phyloP scores from a whole-genome alignment of 2,797 vertebrate species.

The Notoglanidium macrostoma region DNA sequence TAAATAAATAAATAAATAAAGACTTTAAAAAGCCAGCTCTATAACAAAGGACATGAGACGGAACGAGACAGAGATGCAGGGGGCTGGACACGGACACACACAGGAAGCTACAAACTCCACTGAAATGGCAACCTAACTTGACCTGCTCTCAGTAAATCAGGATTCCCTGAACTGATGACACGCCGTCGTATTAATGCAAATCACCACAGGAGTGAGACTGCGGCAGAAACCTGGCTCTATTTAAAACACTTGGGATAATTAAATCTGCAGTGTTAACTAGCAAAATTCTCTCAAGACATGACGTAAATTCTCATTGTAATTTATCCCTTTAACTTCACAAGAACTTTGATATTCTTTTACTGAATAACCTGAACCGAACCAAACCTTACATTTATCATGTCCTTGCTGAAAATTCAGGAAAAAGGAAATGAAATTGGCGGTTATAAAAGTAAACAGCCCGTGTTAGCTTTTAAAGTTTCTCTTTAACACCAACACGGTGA shows the following conservation, averaged over 20 bases:
- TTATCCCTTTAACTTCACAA: neutral
- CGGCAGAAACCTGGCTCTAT: neutral
- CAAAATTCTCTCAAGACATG: neutral
- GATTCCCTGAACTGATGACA: neutral
- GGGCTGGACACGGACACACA: slow-evolving; percentile 56
- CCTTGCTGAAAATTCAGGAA: neutral
- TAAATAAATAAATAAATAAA: neutral
- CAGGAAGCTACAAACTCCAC: slow-evolving; percentile 6
- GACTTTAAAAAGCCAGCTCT: slow-evolving; percentile 39
- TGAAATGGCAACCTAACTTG: neutral
- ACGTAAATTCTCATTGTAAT: neutral
- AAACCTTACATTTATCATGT: no score
- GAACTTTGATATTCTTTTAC: neutral
- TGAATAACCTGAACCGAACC: neutral
- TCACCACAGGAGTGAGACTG: neutral
- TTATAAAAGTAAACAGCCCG: neutral
- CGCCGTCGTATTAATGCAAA: neutral
- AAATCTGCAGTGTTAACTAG: neutral
- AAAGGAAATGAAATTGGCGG: neutral
- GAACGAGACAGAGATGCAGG: slow-evolving; percentile 56
- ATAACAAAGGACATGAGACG: slow-evolving; percentile 46
- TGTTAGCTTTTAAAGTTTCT: neutral
- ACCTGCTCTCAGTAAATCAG: neutral
- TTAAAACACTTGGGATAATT: neutral
- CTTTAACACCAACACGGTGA: neutral